Evolutionary conservation across 92 coral and sea anemone species (phyloP), one percentile per base, ranked within the genome.

Genomic region (Zoanthus sociatus): DNA sequence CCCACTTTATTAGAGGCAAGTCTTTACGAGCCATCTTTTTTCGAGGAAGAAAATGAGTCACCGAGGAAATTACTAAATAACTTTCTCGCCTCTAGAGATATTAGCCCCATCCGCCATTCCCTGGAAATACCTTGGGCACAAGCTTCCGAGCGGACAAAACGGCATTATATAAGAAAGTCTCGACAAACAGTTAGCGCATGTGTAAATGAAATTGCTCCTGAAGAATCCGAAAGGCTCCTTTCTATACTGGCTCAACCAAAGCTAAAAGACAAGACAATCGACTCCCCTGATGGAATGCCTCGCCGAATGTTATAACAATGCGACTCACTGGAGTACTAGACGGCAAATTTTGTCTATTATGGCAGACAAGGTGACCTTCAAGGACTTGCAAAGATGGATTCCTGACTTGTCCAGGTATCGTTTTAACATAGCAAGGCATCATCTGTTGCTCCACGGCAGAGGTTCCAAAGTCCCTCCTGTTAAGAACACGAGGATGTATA

Each of bases 321-420:
- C 94, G 53, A 79, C 56, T 69, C 91, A 91, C 64, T 85, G 92
- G 92, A 88, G 91, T 46, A 88, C 91, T 77, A 20, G 94, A 32
- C 69, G 94, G 37, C 83, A 90, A 78, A 76, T 90, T 50, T 87
- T 90, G 89, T 88, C 89, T 51, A 78, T 91, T n/a, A 79, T 91
- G 75, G 91, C 89, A 3, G 89, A 91, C 78, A 88, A 91, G 71
- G 48, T 91, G 83, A 78, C 73, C 77, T 84, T 83, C 53, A 71
- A 83, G 86, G 87, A 84, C 33, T 66, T 91, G 33, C 79, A 88
- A 46, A 71, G 60, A 16, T 73, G 91, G 89, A 91, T 91, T 37
- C 91, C 94, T 33, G 61, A 84, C 71, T 77, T 88, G 51, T 56
- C 91, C 71, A 91, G 90, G 66, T 91, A 91, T 60, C 86, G 91